phyloP scores from a whole-genome alignment of 2,888 invertebrate species.

The Malthinus flaveolus region DNA sequence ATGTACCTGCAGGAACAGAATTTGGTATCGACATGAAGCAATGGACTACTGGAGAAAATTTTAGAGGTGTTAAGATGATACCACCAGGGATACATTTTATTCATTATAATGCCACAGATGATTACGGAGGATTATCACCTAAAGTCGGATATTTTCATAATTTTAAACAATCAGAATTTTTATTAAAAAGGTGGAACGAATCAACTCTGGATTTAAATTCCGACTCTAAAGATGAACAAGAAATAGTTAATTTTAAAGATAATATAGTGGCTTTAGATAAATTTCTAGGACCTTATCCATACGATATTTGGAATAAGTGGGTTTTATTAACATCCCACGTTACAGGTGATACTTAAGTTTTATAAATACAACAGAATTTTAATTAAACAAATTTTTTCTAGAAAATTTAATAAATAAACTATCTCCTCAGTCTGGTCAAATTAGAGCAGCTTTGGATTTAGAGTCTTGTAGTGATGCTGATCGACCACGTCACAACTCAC shows the following conservation, averaged over 20 bases:
- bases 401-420: slow-evolving; percentile 63
- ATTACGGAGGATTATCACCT: slow-evolving; percentile 68
- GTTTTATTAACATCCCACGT: slow-evolving; percentile 72
- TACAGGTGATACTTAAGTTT: slow-evolving; percentile 54
- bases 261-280: slow-evolving; percentile 75
- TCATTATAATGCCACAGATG: slow-evolving; percentile 76
- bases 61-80: slow-evolving; percentile 97
- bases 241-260: slow-evolving; percentile 65
- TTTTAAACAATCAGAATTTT: slow-evolving; percentile 79
- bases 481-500: slow-evolving; percentile 64
- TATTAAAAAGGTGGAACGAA: slow-evolving; percentile 87
- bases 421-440: slow-evolving; percentile 73
- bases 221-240: slow-evolving; percentile 67
- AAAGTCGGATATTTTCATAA: slow-evolving; percentile 75
- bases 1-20: slow-evolving; percentile 89
- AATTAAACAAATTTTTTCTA: slow-evolving; percentile 37
- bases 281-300: slow-evolving; percentile 89
- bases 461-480: slow-evolving; percentile 71
- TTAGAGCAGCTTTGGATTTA: slow-evolving; percentile 81
- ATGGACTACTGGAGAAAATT: slow-evolving; percentile 90
- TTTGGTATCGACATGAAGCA: slow-evolving; percentile 94
- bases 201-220: slow-evolving; percentile 73
- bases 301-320: slow-evolving; percentile 87
- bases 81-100: slow-evolving; percentile 95
- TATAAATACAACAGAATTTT: slow-evolving; percentile 13